Evolutionary conservation across 2,888 invertebrate genomes (phyloP).

Genomic region (Hirtodrosophila cameraria): DNA sequence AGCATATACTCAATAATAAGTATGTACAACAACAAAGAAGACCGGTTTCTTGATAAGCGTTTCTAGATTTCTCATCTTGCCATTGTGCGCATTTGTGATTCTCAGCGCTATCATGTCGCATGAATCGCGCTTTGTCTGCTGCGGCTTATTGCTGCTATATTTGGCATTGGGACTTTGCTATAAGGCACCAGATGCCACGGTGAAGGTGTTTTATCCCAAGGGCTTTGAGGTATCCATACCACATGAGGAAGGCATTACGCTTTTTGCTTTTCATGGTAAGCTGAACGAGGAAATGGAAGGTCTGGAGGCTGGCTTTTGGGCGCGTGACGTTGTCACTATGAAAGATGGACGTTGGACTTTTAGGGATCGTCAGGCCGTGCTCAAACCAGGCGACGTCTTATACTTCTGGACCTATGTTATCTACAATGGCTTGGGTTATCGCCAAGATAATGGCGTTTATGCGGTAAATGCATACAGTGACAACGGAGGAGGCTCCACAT

Average conservation of each 20-base stretch:
- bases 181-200: constrained; percentile 84
- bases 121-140: constrained; percentile 4
- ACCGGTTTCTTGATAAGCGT: constrained; percentile 61
- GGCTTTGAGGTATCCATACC: constrained; percentile 86
- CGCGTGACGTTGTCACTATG: constrained; percentile 87
- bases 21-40: constrained; percentile 22
- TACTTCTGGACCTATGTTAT: constrained; percentile 92
- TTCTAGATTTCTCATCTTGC: constrained; percentile 15
- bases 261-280: constrained; percentile 91
- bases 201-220: constrained; percentile 85
- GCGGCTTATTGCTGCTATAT: constrained; percentile 18
- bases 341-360: constrained; percentile 89
- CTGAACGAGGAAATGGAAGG: constrained; percentile 90
- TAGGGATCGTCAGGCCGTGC: constrained; percentile 85
- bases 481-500: neutral
- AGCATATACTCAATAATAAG: neutral
- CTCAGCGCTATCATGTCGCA: constrained; percentile 31
- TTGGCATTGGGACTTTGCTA: constrained; percentile 64
- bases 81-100: constrained; percentile 50
- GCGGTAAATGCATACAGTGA: constrained; percentile 65
- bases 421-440: constrained; percentile 89
- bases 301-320: constrained; percentile 88
- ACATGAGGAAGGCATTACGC: constrained; percentile 87
- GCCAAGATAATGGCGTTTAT: constrained; percentile 84
- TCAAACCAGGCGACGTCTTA: constrained; percentile 88